Percentiles rank a stretch among this genome's conserved stretches.
These are phyloP conservation scores for Sminthurides bifidus DNA, from an alignment of 1,140 invertebrate genomes.

Conservation along the genomic window DNA sequence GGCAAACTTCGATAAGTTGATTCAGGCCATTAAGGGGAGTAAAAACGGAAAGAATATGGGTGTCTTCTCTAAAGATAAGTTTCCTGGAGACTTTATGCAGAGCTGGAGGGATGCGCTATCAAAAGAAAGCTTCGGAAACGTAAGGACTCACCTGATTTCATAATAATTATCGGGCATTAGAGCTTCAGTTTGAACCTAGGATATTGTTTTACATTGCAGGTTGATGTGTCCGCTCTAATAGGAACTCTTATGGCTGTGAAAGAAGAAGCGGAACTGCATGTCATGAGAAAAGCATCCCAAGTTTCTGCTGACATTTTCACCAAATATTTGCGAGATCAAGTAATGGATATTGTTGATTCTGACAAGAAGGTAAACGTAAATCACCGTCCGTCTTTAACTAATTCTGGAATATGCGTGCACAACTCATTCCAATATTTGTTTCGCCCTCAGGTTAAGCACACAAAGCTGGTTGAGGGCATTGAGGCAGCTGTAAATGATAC, in stretches of 20 bases:
- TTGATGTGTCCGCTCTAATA: constrained; percentile 74
- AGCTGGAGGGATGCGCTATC: constrained; percentile 70
- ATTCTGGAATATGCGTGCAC: neutral
- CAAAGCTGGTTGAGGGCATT: constrained; percentile 86
- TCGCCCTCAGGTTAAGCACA: constrained; percentile 64
- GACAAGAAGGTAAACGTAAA: constrained; percentile 60
- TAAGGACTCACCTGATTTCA: constrained; percentile 35
- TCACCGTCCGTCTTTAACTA: neutral
- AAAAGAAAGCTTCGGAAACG: constrained; percentile 64
- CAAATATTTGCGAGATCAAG: constrained; percentile 93
- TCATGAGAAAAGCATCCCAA: constrained; percentile 86
- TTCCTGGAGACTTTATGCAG: constrained; percentile 83
- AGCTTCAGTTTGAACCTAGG: neutral
- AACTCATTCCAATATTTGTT: neutral
- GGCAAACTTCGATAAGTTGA: constrained; percentile 79
- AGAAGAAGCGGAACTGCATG: constrained; percentile 82
- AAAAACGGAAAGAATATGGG: constrained; percentile 82
- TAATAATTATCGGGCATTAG: neutral
- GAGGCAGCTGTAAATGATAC: constrained; percentile 82
- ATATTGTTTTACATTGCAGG: constrained; percentile 35
- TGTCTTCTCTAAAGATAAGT: constrained; percentile 90
- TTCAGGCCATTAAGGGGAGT: constrained; percentile 72
- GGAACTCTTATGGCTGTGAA: constrained; percentile 87
- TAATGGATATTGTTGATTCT: constrained; percentile 97
- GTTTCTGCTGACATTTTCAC: constrained; percentile 90